Conservation (phyloP, 2,113 vertebrate species). For the Haemorhous mexicanus region DNA sequence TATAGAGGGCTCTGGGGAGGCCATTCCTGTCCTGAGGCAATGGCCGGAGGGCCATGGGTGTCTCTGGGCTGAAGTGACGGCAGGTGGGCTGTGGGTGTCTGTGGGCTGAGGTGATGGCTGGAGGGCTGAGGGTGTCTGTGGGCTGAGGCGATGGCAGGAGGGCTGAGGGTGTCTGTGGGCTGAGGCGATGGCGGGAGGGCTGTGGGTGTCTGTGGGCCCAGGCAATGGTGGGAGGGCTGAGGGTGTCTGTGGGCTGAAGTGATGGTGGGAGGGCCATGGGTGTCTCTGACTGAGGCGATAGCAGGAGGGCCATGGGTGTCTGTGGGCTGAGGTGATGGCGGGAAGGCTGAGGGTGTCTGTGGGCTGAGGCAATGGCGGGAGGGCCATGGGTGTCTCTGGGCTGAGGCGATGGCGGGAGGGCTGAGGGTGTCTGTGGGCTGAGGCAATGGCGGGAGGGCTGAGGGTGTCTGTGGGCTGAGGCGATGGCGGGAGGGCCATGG, state of each 20-base stretch:
- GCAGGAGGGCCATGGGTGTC: fast-evolving
- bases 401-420: not conserved
- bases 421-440: not conserved
- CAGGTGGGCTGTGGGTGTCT: fast-evolving
- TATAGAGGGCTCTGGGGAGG: not conserved
- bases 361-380: fast-evolving
- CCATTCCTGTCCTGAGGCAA: not conserved
- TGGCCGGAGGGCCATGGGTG: fast-evolving
- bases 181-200: fast-evolving
- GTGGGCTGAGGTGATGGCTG: fast-evolving
- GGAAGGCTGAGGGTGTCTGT: fast-evolving
- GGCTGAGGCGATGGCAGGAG: fast-evolving
- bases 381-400: fast-evolving
- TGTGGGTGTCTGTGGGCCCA: not conserved
- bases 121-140: too few relatives aligned
- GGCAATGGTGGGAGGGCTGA: fast-evolving
- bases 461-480: not conserved
- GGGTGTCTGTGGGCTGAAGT: not conserved
- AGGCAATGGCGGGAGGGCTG: fast-evolving
- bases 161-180: too few relatives aligned
- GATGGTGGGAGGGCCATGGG: fast-evolving
- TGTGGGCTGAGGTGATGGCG: fast-evolving
- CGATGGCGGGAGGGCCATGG: fast-evolving
- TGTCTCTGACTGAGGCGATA: not conserved
- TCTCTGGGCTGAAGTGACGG: not conserved